phyloP scores from a whole-genome alignment of 92 coral and sea anemone genomes.

The Phenganax subtilis region DNA sequence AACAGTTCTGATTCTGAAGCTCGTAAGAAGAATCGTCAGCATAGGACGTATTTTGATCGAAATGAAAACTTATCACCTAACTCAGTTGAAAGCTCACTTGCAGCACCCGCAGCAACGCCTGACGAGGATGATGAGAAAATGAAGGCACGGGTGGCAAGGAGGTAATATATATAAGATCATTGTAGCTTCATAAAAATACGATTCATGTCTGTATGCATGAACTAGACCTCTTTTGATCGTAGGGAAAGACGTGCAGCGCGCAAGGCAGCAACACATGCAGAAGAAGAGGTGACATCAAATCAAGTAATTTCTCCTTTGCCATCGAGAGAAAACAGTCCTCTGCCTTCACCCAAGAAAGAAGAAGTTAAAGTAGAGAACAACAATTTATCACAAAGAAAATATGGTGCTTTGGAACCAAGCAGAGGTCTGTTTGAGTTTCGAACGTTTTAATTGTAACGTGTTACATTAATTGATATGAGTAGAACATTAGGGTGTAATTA shows the following conservation, averaged over 20 bases:
- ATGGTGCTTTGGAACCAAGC: conserved; percentile 24
- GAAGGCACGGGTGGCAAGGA: conserved; percentile 74
- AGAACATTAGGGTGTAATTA: too few species aligned
- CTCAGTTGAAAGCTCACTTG: conserved; percentile 76
- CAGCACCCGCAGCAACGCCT: conserved; percentile 66
- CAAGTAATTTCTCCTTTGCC: conserved; percentile 26
- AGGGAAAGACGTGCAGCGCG: conserved; percentile 43
- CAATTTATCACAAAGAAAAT: conserved; percentile 21
- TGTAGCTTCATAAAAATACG: background rate
- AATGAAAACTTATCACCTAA: conserved; percentile 55
- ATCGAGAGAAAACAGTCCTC: conserved; percentile 31
- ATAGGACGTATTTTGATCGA: conserved; percentile 23
- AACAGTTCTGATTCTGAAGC: conserved; percentile 38
- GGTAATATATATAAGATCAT: conserved; percentile 40
- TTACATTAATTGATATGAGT: too few species aligned
- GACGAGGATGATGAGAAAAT: conserved; percentile 78
- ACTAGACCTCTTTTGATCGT: background rate
- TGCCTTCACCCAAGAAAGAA: conserved; percentile 28
- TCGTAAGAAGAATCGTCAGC: conserved; percentile 2
- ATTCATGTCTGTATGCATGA: background rate
- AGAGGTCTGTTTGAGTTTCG: conserved; percentile 10
- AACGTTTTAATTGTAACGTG: too few species aligned
- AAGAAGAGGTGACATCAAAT: conserved; percentile 32
- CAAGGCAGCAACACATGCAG: conserved; percentile 25
- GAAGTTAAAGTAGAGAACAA: conserved; percentile 11